Base-by-base conservation (phyloP, 2,113 vertebrate species). In the Tympanuchus pallidicinctus region DNA sequence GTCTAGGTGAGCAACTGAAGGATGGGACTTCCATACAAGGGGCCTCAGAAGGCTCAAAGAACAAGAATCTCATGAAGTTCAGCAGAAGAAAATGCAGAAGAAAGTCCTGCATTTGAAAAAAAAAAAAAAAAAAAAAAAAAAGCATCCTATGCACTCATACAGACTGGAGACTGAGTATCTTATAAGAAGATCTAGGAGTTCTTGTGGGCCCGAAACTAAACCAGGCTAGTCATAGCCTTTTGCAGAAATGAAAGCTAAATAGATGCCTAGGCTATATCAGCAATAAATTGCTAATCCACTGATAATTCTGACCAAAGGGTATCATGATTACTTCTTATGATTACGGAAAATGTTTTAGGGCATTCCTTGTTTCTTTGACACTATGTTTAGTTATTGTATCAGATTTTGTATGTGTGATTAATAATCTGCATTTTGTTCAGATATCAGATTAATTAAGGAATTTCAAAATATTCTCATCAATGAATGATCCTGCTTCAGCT, bases 391-490 rank as follows among this genome's bases (percentile, higher is more conserved):
- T 82, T 89, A 47, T 91, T 72, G 54, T 89, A 78, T 84, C 73
- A 78, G 57, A 67, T 89, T 70, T 90, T 6, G 3, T 82, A 86
- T 72, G 67, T 74, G 43, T 20, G 67, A 61, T 81, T 83, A 92
- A 90, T 47, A 84, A 93, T 89, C 71, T 87, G 54, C 70, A 72
- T 87, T 85, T 91, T 20, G 43, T 94, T 92, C 89, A 94, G 75
- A 79, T 85, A 94, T 79, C 87, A 94, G 74, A 93, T 94, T 96
- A 93, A 94, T 94, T 89, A 89, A 73, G 63, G 48, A 54, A 25
- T 94, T 94, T 89, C 78, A 85, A 34, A 79, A 70, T 84, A 63
- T 91, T 79, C 71, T 91, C 75, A 73, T 89, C 75, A 79, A 71
- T 70, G 66, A 70, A 70, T 63, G 63, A 82, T 94, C 78, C 57